phyloP scores from a whole-genome alignment of 2,888 invertebrate species.

The Cataglyphis rosenhaueri region DNA sequence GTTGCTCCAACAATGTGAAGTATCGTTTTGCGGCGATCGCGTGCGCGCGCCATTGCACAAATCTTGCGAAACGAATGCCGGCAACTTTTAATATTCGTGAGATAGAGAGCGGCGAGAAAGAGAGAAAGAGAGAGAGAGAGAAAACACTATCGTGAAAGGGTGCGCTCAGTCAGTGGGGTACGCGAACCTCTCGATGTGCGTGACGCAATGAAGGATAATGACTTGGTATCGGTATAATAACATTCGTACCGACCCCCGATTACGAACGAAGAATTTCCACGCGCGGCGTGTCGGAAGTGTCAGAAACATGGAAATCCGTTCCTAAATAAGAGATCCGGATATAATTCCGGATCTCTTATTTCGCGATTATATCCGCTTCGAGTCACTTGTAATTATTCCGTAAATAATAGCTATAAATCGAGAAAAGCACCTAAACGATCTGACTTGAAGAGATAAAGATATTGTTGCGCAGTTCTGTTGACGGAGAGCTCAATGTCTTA shows the following conservation, averaged over 20 bases:
- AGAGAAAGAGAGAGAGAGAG: conserved; percentile 43
- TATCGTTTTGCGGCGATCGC: conserved; percentile 32
- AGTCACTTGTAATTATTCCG: background rate
- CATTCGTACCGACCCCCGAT: conserved; percentile 21
- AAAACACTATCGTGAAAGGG: conserved; percentile 33
- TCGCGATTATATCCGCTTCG: background rate
- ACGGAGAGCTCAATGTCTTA: background rate
- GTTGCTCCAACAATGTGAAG: conserved; percentile 49
- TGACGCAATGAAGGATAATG: conserved; percentile 49
- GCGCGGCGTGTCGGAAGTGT: conserved; percentile 26
- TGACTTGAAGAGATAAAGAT: conserved; percentile 24
- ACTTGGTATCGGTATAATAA: background rate
- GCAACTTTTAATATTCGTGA: conserved; percentile 53
- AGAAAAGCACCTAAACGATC: background rate
- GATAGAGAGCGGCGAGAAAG: conserved; percentile 56
- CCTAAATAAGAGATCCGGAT: background rate
- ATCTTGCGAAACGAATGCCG: conserved; percentile 51
- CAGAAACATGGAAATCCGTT: conserved; percentile 1
- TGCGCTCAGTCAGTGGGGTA: conserved; percentile 39
- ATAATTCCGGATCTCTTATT: background rate
- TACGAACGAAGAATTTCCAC: conserved; percentile 16
- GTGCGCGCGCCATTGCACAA: conserved; percentile 46
- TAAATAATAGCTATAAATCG: background rate
- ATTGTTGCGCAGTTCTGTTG: conserved; percentile 29
- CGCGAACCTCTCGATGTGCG: conserved; percentile 30